These are phyloP conservation scores for Pitta sordida DNA, from an alignment of 2,113 vertebrate genomes.

Conservation along the genomic window DNA sequence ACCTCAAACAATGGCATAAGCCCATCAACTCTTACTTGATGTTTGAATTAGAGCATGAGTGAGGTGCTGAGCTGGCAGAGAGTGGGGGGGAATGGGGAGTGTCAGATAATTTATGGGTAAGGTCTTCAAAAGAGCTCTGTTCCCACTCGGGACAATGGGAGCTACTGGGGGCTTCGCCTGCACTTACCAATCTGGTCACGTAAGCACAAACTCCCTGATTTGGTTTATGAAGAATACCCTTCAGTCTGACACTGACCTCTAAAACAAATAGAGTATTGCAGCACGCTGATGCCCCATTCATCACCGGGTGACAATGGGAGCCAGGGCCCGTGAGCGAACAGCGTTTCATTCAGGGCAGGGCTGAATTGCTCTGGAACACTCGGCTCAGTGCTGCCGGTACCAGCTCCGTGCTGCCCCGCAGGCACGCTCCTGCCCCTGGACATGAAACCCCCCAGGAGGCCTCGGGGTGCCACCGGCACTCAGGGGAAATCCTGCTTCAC, in stretches of 20 bases:
- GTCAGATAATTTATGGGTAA: constrained; percentile 42
- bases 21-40: background rate
- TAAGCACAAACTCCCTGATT: constrained; percentile 45
- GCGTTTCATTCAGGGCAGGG: background rate
- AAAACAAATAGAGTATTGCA: constrained; percentile 59
- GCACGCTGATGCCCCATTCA: constrained; percentile 53
- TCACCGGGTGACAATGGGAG: constrained; percentile 54
- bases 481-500: rapidly evolving
- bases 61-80: background rate
- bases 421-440: background rate
- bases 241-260: constrained; percentile 65
- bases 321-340: background rate
- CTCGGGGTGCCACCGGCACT: rapidly evolving
- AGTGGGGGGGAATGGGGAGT: rapidly evolving
- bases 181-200: constrained; percentile 57
- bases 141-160: constrained; percentile 43
- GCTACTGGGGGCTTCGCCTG: background rate
- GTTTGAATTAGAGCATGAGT: background rate
- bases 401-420: background rate
- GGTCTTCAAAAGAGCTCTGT: constrained; percentile 56
- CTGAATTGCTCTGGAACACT: background rate
- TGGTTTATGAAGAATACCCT: constrained; percentile 55
- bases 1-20: background rate
- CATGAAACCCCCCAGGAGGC: background rate
- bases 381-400: background rate